Conservation (phyloP, 2,113 vertebrate genomes). For the Ailurus styani region DNA sequence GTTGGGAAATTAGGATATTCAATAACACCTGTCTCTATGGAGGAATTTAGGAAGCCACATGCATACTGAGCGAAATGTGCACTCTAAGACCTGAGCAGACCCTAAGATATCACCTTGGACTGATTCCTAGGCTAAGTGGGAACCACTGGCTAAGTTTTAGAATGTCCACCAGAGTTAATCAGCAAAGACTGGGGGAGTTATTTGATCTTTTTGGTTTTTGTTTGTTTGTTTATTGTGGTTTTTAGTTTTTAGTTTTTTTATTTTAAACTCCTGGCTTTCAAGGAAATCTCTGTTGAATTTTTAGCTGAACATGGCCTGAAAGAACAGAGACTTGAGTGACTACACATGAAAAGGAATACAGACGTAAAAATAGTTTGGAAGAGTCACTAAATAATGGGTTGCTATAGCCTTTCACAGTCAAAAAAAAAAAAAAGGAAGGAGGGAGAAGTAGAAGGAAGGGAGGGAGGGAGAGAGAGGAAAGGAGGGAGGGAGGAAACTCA, state of each 20-base stretch:
- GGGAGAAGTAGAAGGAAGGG: background rate
- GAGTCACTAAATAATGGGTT: background rate
- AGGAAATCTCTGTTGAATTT: background rate
- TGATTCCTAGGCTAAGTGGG: background rate
- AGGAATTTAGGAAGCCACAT: background rate
- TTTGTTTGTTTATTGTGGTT: background rate
- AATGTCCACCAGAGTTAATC: background rate
- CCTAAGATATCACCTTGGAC: background rate
- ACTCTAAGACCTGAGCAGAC: background rate
- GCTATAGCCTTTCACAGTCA: background rate
- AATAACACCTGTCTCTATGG: background rate
- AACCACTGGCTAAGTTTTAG: background rate
- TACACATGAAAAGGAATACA: background rate
- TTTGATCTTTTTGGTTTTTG: background rate
- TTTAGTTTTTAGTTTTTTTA: background rate
- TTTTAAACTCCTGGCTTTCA: background rate
- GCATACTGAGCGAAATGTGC: background rate
- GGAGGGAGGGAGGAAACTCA: background rate
- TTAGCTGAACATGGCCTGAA: background rate
- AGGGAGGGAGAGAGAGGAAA: background rate
- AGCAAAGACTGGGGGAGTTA: background rate
- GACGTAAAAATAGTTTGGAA: background rate
- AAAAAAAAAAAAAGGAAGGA: background rate
- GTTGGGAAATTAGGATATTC: background rate
- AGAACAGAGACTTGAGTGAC: background rate